Base-by-base conservation (phyloP, 2,113 vertebrate species). In the Peromyscus maniculatus region DNA sequence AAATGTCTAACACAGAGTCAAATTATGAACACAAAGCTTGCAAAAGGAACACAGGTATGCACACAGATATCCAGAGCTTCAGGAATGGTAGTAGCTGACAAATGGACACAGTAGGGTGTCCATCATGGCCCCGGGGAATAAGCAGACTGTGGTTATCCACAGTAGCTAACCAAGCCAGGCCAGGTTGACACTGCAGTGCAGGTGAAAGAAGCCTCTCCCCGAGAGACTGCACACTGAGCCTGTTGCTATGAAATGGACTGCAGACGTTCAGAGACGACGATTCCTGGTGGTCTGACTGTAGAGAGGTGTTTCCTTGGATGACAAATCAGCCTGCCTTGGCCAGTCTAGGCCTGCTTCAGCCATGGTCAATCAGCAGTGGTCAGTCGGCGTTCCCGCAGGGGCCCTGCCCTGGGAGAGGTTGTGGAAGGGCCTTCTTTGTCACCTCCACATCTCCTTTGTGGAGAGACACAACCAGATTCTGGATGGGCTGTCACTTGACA, bases 71-170 rank as follows among this genome's bases (percentile, higher is more conserved):
- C 24, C 17, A n/a, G 9, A 36, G 13, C 75, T 28, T 6, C 28
- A 0, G 13, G 4, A 15, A 6, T 22, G 15, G 1, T 17, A 4
- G 11, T 6, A 7, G 22, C 24, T 1, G 28, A 15, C 9, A 46
- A 64, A 22, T 28, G 1, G 22, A 10, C 7, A 10, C 3, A 31
- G 16, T 31, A 9, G 5, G 21, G 9, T 12, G 39, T 7, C 91
- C 49, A 33, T 33, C n/a, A 16, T 10, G 9, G n/a, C 26, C 55
- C 79, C 12, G 0, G 8, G 5, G 39, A 57, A 21, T 26, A 49
- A 31, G 6, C 4, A 31, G 24, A 4, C 22, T 13, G 3, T 15
- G 39, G 15, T 8, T 10, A 6, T 74, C 87, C 15, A 10, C 49
- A 43, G 1, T 57, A 26, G 26, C 15, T 22, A 57, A n/a, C 36